Evolutionary conservation across 2,888 invertebrate species (phyloP).

Genomic region (Microctonus aethiopoides): DNA sequence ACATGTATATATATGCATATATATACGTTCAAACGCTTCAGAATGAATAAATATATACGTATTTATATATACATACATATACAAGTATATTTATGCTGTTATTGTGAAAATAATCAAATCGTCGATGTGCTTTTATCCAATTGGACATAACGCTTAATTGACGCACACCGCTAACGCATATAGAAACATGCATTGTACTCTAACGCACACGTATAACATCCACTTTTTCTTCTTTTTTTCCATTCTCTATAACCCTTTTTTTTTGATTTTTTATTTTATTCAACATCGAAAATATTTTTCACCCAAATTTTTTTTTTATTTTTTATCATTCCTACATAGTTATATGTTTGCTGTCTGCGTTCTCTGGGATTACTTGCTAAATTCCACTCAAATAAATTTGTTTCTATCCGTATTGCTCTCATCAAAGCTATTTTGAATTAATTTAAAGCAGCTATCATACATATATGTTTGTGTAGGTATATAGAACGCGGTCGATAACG

Average conservation of each 20-base stretch:
- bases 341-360: not conserved
- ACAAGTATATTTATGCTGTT: slow-evolving; percentile 7
- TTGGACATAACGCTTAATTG: slow-evolving; percentile 26
- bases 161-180: slow-evolving; percentile 7
- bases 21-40: not conserved
- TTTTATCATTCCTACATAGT: not conserved
- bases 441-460: not conserved
- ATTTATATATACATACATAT: not conserved
- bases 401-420: not conserved
- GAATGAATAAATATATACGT: slow-evolving; percentile 1
- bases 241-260: not conserved
- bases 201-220: not conserved
- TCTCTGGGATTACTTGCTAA: not conserved
- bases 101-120: slow-evolving; percentile 29
- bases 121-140: slow-evolving; percentile 21
- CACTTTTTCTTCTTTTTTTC: not conserved
- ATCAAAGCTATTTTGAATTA: not conserved
- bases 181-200: not conserved
- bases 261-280: not conserved
- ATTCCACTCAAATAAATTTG: not conserved
- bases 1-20: not conserved
- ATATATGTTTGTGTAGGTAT: too few relatives aligned
- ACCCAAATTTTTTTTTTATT: not conserved
- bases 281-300: not conserved
- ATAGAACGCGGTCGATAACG: not conserved